Percentiles rank a stretch among this genome's conserved stretches.
Evolutionary conservation across 2,113 vertebrate species (phyloP).

Genomic region (Coracopsis vasa): DNA sequence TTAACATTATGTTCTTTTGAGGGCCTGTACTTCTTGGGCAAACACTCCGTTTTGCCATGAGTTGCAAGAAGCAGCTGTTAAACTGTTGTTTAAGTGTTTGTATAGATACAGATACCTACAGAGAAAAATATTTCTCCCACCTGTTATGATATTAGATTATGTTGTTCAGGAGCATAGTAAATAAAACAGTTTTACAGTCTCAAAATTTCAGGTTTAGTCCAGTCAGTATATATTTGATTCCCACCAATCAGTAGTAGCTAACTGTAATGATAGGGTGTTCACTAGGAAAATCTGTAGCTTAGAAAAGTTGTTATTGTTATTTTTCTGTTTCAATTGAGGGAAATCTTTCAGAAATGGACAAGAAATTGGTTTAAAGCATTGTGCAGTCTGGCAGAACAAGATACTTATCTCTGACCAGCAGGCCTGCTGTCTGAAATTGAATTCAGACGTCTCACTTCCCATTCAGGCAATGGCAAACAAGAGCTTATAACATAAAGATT

Average conservation of each 20-base stretch:
- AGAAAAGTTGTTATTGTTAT: background rate
- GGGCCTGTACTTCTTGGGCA: background rate
- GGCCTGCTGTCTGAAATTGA: background rate
- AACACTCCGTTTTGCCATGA: background rate
- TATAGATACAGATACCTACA: background rate
- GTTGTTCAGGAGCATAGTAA: background rate
- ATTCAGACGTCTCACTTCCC: background rate
- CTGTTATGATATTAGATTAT: background rate
- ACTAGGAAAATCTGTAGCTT: background rate
- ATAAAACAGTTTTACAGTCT: background rate
- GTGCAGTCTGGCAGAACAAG: background rate
- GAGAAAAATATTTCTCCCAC: background rate
- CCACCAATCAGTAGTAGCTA: background rate
- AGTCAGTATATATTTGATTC: background rate
- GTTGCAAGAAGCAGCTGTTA: background rate
- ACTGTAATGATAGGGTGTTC: background rate
- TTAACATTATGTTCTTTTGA: background rate
- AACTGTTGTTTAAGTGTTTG: background rate
- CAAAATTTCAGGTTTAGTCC: background rate
- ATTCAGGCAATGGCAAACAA: background rate
- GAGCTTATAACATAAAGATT: background rate
- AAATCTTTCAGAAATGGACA: background rate
- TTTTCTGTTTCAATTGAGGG: background rate
- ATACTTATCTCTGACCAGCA: background rate
- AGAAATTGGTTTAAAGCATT: constrained; percentile 7